A percentile compares a stretch with the other conserved stretches of the same genome.
These are phyloP conservation scores for Eupithecia dodoneata DNA, from an alignment of 2,888 invertebrate species.

Conservation along the genomic window DNA sequence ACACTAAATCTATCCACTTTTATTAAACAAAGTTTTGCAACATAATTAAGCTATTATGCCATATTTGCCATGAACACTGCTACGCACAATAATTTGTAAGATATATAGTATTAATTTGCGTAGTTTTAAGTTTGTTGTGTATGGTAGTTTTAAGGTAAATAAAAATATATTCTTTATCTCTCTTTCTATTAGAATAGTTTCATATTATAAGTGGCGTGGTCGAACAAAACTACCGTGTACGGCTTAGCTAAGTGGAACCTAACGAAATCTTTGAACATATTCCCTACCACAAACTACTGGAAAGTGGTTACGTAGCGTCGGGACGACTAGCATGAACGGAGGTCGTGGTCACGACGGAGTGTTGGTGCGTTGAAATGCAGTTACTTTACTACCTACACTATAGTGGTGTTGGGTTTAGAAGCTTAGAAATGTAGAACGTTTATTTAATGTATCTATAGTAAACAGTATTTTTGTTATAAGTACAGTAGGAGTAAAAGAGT, in stretches of 20 bases:
- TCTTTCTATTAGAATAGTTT: background rate
- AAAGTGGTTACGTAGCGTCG: slow-evolving; percentile 48
- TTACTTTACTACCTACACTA: background rate
- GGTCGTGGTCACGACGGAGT: slow-evolving; percentile 8
- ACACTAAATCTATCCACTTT: background rate
- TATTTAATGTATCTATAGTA: background rate
- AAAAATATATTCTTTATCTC: no score
- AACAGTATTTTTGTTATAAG: no score
- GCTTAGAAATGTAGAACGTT: background rate
- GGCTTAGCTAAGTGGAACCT: slow-evolving; percentile 31
- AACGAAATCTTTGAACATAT: slow-evolving; percentile 30
- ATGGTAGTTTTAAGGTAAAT: no score
- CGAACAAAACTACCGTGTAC: slow-evolving; percentile 4
- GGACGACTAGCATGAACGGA: slow-evolving; percentile 27
- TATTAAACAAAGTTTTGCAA: background rate
- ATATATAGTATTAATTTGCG: no score
- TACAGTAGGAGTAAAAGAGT: no score
- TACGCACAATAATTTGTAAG: no score
- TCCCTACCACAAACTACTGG: slow-evolving; percentile 23
- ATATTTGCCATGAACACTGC: background rate
- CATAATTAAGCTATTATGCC: background rate
- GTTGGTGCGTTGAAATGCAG: slow-evolving; percentile 5
- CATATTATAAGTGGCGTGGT: background rate
- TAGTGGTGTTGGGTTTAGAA: background rate
- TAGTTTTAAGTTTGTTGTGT: no score